Base-by-base conservation (phyloP, 2,113 vertebrate species). In the Sterrhoptilus dennistouni region DNA sequence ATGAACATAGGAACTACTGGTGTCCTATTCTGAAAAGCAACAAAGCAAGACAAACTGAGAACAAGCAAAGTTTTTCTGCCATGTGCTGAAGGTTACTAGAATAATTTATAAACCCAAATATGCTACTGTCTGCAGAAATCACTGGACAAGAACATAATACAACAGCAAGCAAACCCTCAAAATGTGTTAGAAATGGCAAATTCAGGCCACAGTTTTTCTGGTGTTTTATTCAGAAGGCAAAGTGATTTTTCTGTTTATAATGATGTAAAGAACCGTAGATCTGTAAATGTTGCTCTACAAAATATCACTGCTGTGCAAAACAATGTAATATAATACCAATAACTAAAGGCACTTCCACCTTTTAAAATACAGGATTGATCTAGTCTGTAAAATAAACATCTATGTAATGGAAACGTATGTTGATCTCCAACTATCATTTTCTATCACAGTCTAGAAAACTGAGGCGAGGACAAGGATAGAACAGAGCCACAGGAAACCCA, bases 381-480 rank as follows among this genome's bases (percentile, higher is more conserved):
- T 6, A 9, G 1, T 11, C 33, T 24, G 60, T 52, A 70, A 70
- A 92, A 40, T 7, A 52, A 54, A 11, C 45, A 42, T 5, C 44
- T 28, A 1, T 11, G 24, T 2, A 17, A 74, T 3, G 2, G 36
- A 61, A 31, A 42, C 23, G 11, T 4, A 45, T 1, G 56, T 5
- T 49, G 6, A 72, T 47, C 11, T 50, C 38, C 4, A 52, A 11
- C 10, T 24, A 25, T 50, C 4, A 52, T 11, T 69, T 77, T 42
- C 13, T 7, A 18, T 7, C 14, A 9, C 21, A 70, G 16, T 25
- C 45, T 66, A 57, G 23, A 38, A 36, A 76, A 29, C 29, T 8
- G 52, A 36, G 4, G 28, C 1, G 3, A 92, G 52, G 64, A 13
- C 49, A 19, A 12, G 5, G n/a, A 44, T 10, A 45, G 28, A 36